These are phyloP conservation scores for Neoitamus cyanurus DNA, from an alignment of 2,888 invertebrate species.

Conservation along the genomic window DNA sequence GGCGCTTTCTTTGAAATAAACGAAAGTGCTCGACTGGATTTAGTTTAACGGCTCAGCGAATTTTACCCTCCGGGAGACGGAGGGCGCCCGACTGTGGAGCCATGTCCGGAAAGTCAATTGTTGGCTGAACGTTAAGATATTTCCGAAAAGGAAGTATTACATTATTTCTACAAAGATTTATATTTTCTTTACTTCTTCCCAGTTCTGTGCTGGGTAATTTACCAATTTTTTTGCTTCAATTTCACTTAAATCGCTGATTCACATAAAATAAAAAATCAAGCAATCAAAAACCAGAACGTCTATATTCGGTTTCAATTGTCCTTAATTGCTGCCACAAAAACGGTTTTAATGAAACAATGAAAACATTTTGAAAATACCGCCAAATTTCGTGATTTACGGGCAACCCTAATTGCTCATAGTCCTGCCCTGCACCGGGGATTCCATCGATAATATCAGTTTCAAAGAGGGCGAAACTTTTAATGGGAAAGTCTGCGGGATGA, in stretches of 20 bases:
- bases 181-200: not conserved
- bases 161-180: not conserved
- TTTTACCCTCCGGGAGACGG: not conserved
- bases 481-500: not conserved
- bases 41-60: not conserved
- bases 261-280: not conserved
- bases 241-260: not conserved
- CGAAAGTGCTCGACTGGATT: not conserved
- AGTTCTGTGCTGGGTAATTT: not conserved
- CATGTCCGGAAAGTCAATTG: not conserved
- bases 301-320: not conserved
- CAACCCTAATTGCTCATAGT: not conserved
- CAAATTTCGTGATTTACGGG: not conserved
- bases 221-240: not conserved
- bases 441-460: not conserved
- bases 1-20: not conserved
- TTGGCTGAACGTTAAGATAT: not conserved
- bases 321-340: not conserved
- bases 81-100: not conserved
- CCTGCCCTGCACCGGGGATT: not conserved
- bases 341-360: not conserved
- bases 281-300: not conserved
- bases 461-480: not conserved
- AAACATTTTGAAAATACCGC: not conserved
- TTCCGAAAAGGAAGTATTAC: not conserved